Evolutionary conservation across 1,140 invertebrate genomes (phyloP).

Genomic region (Delia radicum): DNA sequence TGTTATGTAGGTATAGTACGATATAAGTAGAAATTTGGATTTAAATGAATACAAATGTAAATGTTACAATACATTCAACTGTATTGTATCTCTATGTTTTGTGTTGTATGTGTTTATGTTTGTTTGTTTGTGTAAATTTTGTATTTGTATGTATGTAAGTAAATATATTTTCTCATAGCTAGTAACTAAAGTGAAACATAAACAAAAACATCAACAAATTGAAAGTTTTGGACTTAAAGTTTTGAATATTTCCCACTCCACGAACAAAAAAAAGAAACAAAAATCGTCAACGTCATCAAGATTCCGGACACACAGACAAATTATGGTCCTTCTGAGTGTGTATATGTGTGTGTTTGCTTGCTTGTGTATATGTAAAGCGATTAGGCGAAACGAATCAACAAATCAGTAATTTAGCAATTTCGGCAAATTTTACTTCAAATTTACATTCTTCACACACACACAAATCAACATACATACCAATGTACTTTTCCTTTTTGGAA

Average conservation of each 20-base stretch:
- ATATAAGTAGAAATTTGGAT: not conserved
- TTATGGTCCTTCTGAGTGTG: not conserved
- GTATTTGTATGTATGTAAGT: not conserved
- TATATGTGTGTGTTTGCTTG: not conserved
- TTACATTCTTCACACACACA: not conserved
- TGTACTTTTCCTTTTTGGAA: not conserved
- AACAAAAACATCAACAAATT: conserved; percentile 4
- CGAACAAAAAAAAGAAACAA: not conserved
- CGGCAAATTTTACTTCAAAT: conserved; percentile 13
- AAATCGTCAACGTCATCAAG: not conserved
- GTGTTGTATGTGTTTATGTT: not conserved
- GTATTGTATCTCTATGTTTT: not conserved
- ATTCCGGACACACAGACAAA: not conserved
- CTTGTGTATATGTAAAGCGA: conserved; percentile 32
- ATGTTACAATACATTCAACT: not conserved
- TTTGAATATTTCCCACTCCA: not conserved
- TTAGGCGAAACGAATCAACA: conserved; percentile 56
- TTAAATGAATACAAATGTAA: too few relatives aligned
- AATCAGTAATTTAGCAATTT: conserved; percentile 56
- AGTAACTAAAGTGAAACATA: not conserved
- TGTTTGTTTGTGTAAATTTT: not conserved
- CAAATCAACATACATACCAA: not conserved
- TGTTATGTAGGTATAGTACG: not conserved
- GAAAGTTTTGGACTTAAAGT: not conserved
- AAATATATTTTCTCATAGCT: not conserved